A percentile compares a stretch with the other conserved stretches of the same genome.
phyloP scores from a whole-genome alignment of 2,797 vertebrate genomes.

The Caiman crocodilus region DNA sequence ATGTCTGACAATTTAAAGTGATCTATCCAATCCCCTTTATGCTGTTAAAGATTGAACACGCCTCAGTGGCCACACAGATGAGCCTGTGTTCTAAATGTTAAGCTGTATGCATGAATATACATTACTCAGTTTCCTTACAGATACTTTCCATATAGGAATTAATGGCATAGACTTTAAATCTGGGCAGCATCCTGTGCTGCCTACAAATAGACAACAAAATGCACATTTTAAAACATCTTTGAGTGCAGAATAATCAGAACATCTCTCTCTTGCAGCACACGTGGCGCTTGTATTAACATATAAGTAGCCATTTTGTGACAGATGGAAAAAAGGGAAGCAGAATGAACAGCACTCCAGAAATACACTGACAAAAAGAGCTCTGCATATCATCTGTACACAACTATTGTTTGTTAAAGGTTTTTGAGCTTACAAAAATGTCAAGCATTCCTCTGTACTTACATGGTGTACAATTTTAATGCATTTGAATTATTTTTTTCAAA shows the following conservation, averaged over 20 bases:
- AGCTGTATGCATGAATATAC: background rate
- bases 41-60: background rate
- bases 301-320: slow-evolving; percentile 12
- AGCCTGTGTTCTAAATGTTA: background rate
- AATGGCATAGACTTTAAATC: background rate
- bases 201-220: background rate
- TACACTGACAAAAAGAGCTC: background rate
- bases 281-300: background rate
- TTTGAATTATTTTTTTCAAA: slow-evolving; percentile 21
- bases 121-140: slow-evolving; percentile 22
- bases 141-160: slow-evolving; percentile 12
- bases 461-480: background rate
- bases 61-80: background rate
- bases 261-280: background rate
- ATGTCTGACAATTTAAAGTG: background rate
- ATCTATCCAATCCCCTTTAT: background rate
- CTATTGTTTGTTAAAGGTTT: slow-evolving; percentile 5
- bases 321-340: background rate
- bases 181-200: background rate
- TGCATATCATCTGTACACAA: background rate
- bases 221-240: slow-evolving; percentile 20
- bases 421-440: background rate
- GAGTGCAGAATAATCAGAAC: background rate
- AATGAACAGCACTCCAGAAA: background rate
- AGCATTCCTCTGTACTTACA: background rate